These are phyloP conservation scores for Drosophila melanica DNA, from an alignment of 1,140 invertebrate genomes.

Conservation along the genomic window DNA sequence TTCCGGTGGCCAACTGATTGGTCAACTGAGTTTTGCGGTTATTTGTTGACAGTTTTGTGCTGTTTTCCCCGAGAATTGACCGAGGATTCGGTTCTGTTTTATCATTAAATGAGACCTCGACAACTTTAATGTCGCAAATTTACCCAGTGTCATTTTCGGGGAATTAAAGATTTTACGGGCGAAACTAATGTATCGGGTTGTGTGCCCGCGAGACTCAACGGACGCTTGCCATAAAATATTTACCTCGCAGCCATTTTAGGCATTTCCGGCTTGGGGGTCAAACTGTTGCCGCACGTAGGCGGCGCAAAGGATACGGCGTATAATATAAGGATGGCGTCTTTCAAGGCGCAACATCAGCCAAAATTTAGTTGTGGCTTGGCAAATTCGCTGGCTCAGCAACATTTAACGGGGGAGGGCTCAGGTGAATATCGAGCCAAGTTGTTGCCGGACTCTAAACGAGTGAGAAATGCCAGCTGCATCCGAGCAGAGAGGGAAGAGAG, in stretches of 20 bases:
- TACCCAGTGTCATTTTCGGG: conserved; percentile 4
- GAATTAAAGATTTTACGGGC: conserved; percentile 47
- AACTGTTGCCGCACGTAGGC: conserved; percentile 34
- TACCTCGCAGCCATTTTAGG: conserved; percentile 36
- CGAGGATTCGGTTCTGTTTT: too few species aligned
- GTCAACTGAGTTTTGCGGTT: conserved; percentile 30
- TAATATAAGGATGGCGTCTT: conserved; percentile 19
- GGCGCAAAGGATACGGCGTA: conserved; percentile 6
- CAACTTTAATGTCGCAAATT: neutral
- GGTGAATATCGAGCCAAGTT: conserved; percentile 22
- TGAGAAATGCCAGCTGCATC: conserved; percentile 45
- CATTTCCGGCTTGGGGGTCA: conserved; percentile 18
- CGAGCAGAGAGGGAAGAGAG: neutral
- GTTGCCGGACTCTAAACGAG: conserved; percentile 15
- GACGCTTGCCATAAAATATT: conserved; percentile 42
- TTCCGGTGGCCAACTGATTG: conserved; percentile 1
- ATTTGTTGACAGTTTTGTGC: conserved; percentile 10
- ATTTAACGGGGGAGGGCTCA: conserved; percentile 23
- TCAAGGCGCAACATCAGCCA: conserved; percentile 43
- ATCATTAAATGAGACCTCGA: too few species aligned
- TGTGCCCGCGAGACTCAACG: neutral
- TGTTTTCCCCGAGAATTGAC: too few species aligned
- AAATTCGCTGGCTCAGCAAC: conserved; percentile 52
- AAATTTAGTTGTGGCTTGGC: conserved; percentile 19
- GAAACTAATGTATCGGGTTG: conserved; percentile 7